Conservation (phyloP, 2,113 vertebrate species). For the Sylvia atricapilla region DNA sequence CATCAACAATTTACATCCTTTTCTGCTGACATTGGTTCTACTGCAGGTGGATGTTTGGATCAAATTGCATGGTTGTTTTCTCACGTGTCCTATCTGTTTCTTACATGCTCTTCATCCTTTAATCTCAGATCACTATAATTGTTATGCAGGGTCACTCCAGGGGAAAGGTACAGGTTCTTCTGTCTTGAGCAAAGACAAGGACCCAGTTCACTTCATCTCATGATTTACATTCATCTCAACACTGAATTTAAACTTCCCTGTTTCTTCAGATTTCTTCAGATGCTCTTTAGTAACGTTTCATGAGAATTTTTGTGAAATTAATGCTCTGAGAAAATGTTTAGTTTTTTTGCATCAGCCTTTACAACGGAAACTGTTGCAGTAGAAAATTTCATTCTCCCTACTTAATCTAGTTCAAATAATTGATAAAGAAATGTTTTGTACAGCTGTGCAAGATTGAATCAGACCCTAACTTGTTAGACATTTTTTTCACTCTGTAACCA, state of each 20-base stretch:
- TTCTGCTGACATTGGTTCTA: background rate
- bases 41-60: too few species aligned
- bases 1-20: background rate
- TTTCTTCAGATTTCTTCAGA: background rate
- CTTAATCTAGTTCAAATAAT: background rate
- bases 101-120: fast-evolving
- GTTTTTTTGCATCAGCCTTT: background rate
- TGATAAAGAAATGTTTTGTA: background rate
- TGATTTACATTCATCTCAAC: fast-evolving
- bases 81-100: background rate
- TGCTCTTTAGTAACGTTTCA: background rate
- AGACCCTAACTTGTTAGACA: background rate
- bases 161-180: background rate
- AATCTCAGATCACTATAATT: background rate
- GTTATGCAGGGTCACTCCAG: fast-evolving
- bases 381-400: background rate
- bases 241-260: background rate
- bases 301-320: background rate
- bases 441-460: background rate
- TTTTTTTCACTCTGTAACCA: background rate
- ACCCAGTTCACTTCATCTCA: background rate
- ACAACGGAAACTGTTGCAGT: background rate
- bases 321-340: background rate
- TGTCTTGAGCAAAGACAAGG: background rate
- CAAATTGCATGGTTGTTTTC: background rate